These are phyloP conservation scores for Scotopteryx bipunctaria DNA, from an alignment of 2,888 invertebrate species.

Conservation along the genomic window DNA sequence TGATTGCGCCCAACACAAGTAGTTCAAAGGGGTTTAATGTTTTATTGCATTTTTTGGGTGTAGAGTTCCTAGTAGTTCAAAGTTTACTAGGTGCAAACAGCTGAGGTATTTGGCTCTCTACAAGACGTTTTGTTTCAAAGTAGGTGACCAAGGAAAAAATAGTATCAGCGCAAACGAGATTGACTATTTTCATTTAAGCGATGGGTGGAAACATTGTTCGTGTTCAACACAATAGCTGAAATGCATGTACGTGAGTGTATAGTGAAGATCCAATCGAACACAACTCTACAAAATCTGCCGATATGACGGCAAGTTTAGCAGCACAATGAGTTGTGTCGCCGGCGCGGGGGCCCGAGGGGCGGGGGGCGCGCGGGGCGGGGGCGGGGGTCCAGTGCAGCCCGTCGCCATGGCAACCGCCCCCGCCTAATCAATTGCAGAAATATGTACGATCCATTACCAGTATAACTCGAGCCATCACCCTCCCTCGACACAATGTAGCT, in stretches of 20 bases:
- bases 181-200: too few species aligned
- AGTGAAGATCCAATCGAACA: constrained; percentile 11
- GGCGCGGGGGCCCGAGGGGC: constrained; percentile 30
- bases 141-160: too few species aligned
- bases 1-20: background rate
- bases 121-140: too few species aligned
- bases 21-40: background rate
- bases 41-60: constrained; percentile 47
- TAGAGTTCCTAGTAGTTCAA: too few species aligned
- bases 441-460: constrained; percentile 77
- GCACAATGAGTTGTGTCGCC: constrained; percentile 55
- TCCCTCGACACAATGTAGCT: constrained; percentile 37
- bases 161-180: too few species aligned
- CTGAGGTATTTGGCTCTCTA: too few species aligned
- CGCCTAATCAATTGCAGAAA: constrained; percentile 84
- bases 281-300: constrained; percentile 30
- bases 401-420: constrained; percentile 79
- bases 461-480: constrained; percentile 41
- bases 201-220: background rate
- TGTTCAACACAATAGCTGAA: background rate
- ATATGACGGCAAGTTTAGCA: constrained; percentile 45
- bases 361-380: constrained; percentile 30
- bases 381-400: constrained; percentile 49
- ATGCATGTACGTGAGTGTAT: background rate
- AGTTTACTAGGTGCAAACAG: too few species aligned